These are phyloP conservation scores for Sigmodon hispidus DNA, from an alignment of 2,113 vertebrate species.

Conservation along the genomic window DNA sequence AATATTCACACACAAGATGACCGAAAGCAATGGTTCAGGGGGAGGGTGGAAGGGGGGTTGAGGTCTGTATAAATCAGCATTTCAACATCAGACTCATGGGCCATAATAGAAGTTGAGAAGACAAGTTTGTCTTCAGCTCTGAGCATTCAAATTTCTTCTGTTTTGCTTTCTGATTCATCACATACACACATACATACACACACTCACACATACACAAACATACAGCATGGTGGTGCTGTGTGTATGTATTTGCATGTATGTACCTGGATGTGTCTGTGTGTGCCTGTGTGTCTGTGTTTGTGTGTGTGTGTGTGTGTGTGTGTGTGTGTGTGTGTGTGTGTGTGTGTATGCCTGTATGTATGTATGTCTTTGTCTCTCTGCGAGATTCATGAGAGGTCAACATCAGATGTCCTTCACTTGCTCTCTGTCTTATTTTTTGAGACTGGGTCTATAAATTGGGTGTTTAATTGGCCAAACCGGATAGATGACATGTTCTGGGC, in stretches of 20 bases:
- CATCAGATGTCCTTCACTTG: background rate
- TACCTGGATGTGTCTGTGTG: no score
- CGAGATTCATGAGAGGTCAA: background rate
- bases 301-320: accelerated
- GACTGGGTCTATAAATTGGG: background rate
- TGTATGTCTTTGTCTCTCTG: no score
- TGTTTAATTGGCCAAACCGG: background rate
- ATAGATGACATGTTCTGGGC: no score
- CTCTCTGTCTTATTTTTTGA: background rate
- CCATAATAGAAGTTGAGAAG: background rate
- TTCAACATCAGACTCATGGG: background rate
- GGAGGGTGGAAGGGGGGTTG: no score
- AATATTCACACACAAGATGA: background rate
- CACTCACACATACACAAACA: no score
- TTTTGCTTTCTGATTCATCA: background rate
- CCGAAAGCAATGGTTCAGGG: background rate
- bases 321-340: background rate
- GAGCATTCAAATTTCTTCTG: background rate
- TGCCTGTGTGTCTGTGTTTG: background rate
- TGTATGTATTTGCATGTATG: no score
- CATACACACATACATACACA: no score
- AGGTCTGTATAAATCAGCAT: background rate
- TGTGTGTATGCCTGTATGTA: background rate
- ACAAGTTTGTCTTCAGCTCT: background rate
- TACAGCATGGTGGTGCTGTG: no score